A percentile compares a stretch with the other conserved stretches of the same genome.
Conservation (phyloP, 2,797 vertebrate species). For the Macrochelys suwanniensis region DNA sequence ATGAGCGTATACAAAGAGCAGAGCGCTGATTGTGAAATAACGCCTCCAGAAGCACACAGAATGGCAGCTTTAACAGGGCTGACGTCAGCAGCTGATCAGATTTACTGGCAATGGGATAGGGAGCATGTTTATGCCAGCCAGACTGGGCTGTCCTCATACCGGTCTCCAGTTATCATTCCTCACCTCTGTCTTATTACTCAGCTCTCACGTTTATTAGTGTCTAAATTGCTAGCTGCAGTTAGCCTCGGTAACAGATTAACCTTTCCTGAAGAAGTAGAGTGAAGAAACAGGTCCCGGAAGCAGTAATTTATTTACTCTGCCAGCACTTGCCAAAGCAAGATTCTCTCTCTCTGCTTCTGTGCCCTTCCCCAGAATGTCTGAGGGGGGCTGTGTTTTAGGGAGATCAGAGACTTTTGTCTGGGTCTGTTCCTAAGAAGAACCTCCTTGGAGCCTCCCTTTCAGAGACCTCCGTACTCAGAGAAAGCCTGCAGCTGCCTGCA, state of each 20-base stretch:
- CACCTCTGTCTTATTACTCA: background rate
- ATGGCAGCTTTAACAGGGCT: background rate
- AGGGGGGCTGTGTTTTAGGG: background rate
- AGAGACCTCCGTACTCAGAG: background rate
- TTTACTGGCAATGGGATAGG: background rate
- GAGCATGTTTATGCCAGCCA: background rate
- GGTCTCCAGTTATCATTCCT: background rate
- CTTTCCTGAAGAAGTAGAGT: background rate
- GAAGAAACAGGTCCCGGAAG: background rate
- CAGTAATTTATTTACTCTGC: background rate
- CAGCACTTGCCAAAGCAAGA: background rate
- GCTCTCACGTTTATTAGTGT: background rate
- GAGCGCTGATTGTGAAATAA: background rate
- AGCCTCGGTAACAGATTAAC: background rate
- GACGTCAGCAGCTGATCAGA: background rate
- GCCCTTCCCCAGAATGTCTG: background rate
- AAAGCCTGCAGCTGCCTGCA: background rate
- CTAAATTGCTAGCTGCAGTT: background rate
- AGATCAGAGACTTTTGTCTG: background rate
- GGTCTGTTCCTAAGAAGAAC: background rate
- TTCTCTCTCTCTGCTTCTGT: background rate
- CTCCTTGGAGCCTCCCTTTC: background rate
- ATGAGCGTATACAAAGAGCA: rapidly evolving
- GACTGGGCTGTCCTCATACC: background rate
- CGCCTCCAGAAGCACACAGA: background rate